phyloP scores from a whole-genome alignment of 2,888 invertebrate species.

The Euphydryas editha region DNA sequence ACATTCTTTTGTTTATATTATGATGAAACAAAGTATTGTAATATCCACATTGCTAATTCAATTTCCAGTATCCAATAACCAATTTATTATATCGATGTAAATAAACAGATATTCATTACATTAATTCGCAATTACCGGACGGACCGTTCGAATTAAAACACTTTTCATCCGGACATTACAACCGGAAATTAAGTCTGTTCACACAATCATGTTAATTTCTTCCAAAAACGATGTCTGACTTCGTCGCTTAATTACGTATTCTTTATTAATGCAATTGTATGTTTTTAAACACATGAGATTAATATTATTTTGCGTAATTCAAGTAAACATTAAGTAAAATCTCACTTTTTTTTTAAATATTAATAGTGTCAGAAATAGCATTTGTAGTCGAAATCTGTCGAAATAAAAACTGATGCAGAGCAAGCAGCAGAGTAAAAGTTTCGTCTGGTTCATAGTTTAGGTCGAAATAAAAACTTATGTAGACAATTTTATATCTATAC shows the following conservation, averaged over 20 bases:
- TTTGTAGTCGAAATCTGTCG: too few species aligned
- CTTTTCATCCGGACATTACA: slow-evolving; percentile 43
- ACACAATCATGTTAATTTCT: slow-evolving; percentile 56
- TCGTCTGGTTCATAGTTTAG: too few species aligned
- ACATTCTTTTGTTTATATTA: not conserved
- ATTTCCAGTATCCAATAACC: slow-evolving; percentile 9
- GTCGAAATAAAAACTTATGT: too few species aligned
- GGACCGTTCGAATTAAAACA: slow-evolving; percentile 51
- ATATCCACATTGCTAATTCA: not conserved
- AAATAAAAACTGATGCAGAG: too few species aligned
- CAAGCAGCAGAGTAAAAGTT: too few species aligned
- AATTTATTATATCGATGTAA: slow-evolving; percentile 13
- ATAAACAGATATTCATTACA: slow-evolving; percentile 14
- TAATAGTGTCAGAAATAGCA: too few species aligned
- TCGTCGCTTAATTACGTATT: slow-evolving; percentile 51
- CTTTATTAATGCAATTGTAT: slow-evolving; percentile 30
- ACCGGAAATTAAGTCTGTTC: slow-evolving; percentile 62
- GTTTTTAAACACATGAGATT: slow-evolving; percentile 12
- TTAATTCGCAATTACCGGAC: slow-evolving; percentile 25
- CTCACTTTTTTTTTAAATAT: too few species aligned
- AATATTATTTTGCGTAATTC: not conserved
- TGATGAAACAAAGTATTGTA: not conserved
- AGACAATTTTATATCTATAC: too few species aligned
- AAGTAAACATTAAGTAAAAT: too few species aligned
- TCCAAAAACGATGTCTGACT: slow-evolving; percentile 35